phyloP scores from a whole-genome alignment of 2,113 vertebrate genomes.

The Scomber scombrus region DNA sequence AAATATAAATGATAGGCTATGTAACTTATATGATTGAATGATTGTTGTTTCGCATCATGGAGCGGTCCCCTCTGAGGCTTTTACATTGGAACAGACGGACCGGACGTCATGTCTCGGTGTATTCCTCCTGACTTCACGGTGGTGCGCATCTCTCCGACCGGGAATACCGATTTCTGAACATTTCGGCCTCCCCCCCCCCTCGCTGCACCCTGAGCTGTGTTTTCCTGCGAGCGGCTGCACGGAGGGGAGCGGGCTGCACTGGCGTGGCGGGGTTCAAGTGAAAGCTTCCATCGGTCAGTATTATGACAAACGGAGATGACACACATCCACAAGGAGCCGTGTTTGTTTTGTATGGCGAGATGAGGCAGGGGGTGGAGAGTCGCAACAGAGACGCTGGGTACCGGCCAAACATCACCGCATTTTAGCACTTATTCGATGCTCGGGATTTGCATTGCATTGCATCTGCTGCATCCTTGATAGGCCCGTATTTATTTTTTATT shows the following conservation, averaged over 20 bases:
- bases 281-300: slow-evolving; percentile 31
- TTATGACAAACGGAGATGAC: slow-evolving; percentile 70
- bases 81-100: background rate
- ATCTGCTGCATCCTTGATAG: slow-evolving; percentile 63
- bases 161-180: slow-evolving; percentile 71
- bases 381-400: slow-evolving; percentile 83
- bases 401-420: slow-evolving; percentile 81
- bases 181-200: slow-evolving; percentile 53
- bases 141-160: slow-evolving; percentile 78
- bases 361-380: slow-evolving; percentile 82
- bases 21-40: background rate
- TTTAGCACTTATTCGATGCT: slow-evolving; percentile 69
- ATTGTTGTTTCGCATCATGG: background rate
- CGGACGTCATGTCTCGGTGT: slow-evolving; percentile 26
- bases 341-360: slow-evolving; percentile 79
- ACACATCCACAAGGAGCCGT: slow-evolving; percentile 66
- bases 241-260: slow-evolving; percentile 27
- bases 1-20: too few species aligned
- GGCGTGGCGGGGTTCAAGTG: slow-evolving; percentile 29
- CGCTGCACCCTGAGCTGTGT: slow-evolving; percentile 64
- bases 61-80: background rate
- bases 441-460: slow-evolving; percentile 65
- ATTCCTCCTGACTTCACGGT: slow-evolving; percentile 9
- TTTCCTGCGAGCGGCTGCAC: slow-evolving; percentile 58
- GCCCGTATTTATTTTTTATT: slow-evolving; percentile 28